Evolutionary conservation across 2,797 vertebrate species (phyloP).

Genomic region (Sebastes minor): DNA sequence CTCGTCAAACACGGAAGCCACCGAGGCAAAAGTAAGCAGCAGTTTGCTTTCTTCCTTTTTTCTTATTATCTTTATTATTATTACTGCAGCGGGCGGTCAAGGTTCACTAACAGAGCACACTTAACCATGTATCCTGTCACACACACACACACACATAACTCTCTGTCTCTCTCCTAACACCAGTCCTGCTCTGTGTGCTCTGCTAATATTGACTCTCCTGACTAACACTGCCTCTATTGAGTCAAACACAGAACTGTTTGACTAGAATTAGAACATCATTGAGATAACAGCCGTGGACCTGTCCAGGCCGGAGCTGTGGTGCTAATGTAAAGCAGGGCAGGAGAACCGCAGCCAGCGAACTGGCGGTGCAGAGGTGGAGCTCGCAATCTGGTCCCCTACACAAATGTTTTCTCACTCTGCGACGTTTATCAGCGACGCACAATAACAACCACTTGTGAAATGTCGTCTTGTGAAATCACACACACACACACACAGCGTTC

Average conservation of each 20-base stretch:
- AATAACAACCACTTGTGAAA: slow-evolving; percentile 65
- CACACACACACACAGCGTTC: neutral
- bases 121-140: slow-evolving; percentile 66
- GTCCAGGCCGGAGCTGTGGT: slow-evolving; percentile 66
- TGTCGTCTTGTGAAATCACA: slow-evolving; percentile 55
- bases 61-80: slow-evolving; percentile 76
- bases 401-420: slow-evolving; percentile 62
- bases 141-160: slow-evolving; percentile 35
- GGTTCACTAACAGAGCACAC: slow-evolving; percentile 76
- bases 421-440: slow-evolving; percentile 50
- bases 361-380: slow-evolving; percentile 50
- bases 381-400: slow-evolving; percentile 38
- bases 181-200: slow-evolving; percentile 88
- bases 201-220: slow-evolving; percentile 95
- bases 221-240: slow-evolving; percentile 90
- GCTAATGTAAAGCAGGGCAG: slow-evolving; percentile 68
- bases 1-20: slow-evolving; percentile 65
- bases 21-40: slow-evolving; percentile 61
- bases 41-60: slow-evolving; percentile 74
- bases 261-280: slow-evolving; percentile 88
- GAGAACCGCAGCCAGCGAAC: slow-evolving; percentile 29
- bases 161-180: slow-evolving; percentile 85
- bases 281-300: slow-evolving; percentile 84
- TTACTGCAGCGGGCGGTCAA: slow-evolving; percentile 70
- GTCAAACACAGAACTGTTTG: slow-evolving; percentile 88